Conservation (phyloP, 2,888 invertebrate species). For the Campopleginae sp. region DNA sequence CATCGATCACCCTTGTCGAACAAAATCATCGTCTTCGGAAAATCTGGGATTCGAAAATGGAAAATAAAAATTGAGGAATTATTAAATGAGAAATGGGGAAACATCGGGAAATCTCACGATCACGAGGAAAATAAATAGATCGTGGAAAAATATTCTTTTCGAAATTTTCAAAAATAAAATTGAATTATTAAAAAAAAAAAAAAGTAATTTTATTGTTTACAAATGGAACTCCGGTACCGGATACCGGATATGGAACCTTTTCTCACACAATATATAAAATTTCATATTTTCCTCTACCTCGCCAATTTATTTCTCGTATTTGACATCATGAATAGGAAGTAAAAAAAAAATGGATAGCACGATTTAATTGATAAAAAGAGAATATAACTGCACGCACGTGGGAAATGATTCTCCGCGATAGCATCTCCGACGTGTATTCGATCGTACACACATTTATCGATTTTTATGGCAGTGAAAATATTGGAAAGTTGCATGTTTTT, state of each 20-base stretch:
- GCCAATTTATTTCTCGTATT: slow-evolving; percentile 2
- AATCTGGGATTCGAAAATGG: neutral
- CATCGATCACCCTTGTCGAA: neutral
- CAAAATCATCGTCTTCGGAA: neutral
- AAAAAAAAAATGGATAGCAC: slow-evolving; percentile 13
- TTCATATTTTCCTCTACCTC: neutral
- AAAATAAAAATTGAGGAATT: neutral
- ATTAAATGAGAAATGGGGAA: neutral
- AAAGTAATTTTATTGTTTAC: too few relatives aligned
- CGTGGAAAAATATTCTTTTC: neutral
- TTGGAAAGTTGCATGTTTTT: slow-evolving; percentile 5
- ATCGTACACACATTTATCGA: slow-evolving; percentile 7
- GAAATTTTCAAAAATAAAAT: neutral
- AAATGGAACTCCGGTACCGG: neutral
- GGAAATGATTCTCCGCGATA: slow-evolving; percentile 31
- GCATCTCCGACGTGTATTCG: slow-evolving; percentile 2
- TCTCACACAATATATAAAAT: neutral
- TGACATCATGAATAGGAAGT: slow-evolving; percentile 2
- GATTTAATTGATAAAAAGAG: slow-evolving; percentile 27
- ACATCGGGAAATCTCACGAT: neutral
- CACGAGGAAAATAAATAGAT: neutral
- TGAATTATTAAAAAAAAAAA: too few relatives aligned
- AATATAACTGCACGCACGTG: slow-evolving; percentile 15
- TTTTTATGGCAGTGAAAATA: slow-evolving; percentile 19
- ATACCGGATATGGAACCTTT: slow-evolving; percentile 8